Evolutionary conservation across 2,113 vertebrate species (phyloP).

Genomic region (Sinocyclocheilus grahami): DNA sequence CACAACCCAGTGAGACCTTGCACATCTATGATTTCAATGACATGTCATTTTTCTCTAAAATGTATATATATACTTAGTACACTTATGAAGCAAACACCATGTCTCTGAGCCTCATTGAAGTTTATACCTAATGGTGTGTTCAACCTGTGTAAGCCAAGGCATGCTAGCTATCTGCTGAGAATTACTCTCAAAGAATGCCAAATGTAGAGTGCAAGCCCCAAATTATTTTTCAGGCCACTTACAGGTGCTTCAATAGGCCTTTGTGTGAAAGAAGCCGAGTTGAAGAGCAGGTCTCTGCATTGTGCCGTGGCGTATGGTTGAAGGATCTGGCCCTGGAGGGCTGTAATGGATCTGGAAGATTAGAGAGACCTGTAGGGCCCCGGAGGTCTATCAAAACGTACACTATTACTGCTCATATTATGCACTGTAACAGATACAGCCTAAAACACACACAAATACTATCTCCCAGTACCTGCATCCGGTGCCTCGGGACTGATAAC

Average conservation of each 20-base stretch:
- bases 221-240: conserved; percentile 66
- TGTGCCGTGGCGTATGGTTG: conserved; percentile 49
- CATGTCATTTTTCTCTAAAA: background rate
- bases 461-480: conserved; percentile 12
- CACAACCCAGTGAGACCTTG: background rate
- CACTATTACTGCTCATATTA: conserved; percentile 51
- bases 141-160: conserved; percentile 66
- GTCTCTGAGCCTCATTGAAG: conserved; percentile 49
- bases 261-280: conserved; percentile 56
- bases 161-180: conserved; percentile 67
- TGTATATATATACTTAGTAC: conserved; percentile 23
- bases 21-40: background rate
- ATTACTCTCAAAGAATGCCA: conserved; percentile 70
- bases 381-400: conserved; percentile 56
- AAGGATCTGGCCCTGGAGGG: conserved; percentile 62
- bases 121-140: conserved; percentile 53
- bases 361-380: conserved; percentile 52
- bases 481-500: background rate
- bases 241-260: conserved; percentile 63
- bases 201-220: conserved; percentile 62
- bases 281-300: conserved; percentile 49
- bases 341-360: conserved; percentile 62
- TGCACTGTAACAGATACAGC: conserved; percentile 62
- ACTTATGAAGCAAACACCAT: background rate
- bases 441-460: conserved; percentile 51